Evolutionary conservation across 2,797 vertebrate genomes (phyloP).

Genomic region (Ptychadena robeensis): DNA sequence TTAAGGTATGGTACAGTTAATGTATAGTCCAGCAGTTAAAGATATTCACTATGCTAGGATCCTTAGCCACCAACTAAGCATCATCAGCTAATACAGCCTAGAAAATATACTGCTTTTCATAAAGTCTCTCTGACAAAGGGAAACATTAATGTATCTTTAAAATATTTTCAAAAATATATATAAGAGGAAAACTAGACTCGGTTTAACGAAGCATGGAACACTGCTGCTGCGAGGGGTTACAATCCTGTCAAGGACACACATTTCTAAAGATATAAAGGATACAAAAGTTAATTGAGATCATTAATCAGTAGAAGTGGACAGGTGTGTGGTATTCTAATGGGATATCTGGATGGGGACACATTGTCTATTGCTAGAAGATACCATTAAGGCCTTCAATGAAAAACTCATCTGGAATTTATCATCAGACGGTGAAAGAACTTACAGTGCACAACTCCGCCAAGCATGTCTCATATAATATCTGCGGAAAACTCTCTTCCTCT

Average conservation of each 20-base stretch:
- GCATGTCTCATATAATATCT: conserved; percentile 13
- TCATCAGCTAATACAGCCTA: background rate
- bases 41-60: background rate
- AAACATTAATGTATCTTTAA: background rate
- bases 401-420: conserved; percentile 30
- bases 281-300: conserved; percentile 61
- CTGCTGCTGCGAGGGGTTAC: conserved; percentile 24
- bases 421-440: conserved; percentile 14
- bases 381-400: conserved; percentile 52
- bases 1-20: background rate
- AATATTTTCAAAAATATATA: background rate
- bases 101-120: background rate
- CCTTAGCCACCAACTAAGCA: background rate
- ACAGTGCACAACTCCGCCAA: background rate
- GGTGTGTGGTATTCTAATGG: conserved; percentile 57
- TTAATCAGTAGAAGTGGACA: conserved; percentile 59
- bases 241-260: conserved; percentile 52
- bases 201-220: conserved; percentile 8
- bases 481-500: background rate
- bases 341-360: conserved; percentile 58
- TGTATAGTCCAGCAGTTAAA: background rate
- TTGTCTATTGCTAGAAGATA: conserved; percentile 39
- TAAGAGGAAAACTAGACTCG: conserved; percentile 1
- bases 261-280: conserved; percentile 53
- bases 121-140: background rate